Percentiles rank a stretch among this genome's conserved stretches.
phyloP scores from a whole-genome alignment of 2,888 invertebrate species.

The Hybos culiciformis region DNA sequence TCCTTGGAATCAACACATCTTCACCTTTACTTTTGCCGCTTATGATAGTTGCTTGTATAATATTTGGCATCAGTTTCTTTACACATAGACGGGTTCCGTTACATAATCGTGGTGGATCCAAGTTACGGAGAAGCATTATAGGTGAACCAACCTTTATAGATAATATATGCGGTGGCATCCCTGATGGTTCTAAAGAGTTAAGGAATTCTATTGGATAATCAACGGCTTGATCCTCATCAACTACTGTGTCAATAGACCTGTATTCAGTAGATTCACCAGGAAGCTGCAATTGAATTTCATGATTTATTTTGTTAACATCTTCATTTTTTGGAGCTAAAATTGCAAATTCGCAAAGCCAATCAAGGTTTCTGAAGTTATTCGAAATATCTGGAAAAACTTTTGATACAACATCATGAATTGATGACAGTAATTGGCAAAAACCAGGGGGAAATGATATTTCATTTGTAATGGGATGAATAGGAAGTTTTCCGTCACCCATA shows the following conservation, averaged over 20 bases:
- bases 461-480: too few relatives aligned
- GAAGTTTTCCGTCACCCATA: too few relatives aligned
- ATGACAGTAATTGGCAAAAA: conserved; percentile 15
- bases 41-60: neutral
- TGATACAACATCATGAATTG: conserved; percentile 16
- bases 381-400: conserved; percentile 20
- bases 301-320: conserved; percentile 9
- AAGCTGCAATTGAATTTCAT: conserved; percentile 6
- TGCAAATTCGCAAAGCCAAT: conserved; percentile 18
- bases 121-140: neutral
- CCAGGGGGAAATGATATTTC: conserved; percentile 14
- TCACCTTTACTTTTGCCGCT: too few relatives aligned
- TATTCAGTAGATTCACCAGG: conserved; percentile 6
- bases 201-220: conserved; percentile 9
- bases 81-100: neutral
- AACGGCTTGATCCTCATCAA: neutral
- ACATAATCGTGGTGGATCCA: neutral
- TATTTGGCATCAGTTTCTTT: neutral
- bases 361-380: conserved; percentile 17
- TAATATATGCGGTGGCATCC: neutral
- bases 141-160: neutral
- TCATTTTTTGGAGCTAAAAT: conserved; percentile 11
- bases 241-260: neutral
- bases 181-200: neutral
- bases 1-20: too few relatives aligned